Conservation (phyloP, 2,797 vertebrate genomes). For the Acipenser transmontanus region DNA sequence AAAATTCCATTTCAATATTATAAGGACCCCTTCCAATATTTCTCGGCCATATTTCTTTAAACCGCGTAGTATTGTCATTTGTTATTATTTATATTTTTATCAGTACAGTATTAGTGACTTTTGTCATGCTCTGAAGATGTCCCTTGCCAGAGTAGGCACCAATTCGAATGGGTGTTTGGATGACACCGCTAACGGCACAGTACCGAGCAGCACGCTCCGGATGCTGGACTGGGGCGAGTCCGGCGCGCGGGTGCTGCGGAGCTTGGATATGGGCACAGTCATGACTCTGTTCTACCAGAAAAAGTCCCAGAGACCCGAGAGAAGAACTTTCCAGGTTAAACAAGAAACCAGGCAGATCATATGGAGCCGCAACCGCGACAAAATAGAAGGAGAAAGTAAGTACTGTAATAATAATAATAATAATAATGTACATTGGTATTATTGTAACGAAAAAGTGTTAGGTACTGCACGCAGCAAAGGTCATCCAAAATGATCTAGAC, state of each 20-base stretch:
- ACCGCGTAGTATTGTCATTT: no score
- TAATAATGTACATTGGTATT: no score
- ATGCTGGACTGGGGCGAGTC: constrained; percentile 59
- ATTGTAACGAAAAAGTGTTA: no score
- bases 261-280: constrained; percentile 70
- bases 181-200: constrained; percentile 30
- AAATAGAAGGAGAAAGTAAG: constrained; percentile 74
- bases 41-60: no score
- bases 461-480: no score
- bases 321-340: constrained; percentile 71
- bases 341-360: constrained; percentile 66
- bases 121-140: constrained; percentile 63
- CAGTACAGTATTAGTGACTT: no score
- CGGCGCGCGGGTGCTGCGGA: constrained; percentile 53
- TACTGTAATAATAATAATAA: constrained; percentile 18
- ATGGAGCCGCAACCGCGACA: constrained; percentile 70
- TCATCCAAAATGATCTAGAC: no score
- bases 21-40: no score
- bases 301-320: constrained; percentile 74
- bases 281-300: constrained; percentile 80
- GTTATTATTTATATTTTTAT: no score
- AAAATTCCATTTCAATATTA: no score
- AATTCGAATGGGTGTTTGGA: constrained; percentile 63
- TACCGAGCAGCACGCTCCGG: constrained; percentile 38
- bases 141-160: constrained; percentile 58